A percentile compares a stretch with the other conserved stretches of the same genome.
phyloP scores from a whole-genome alignment of 2,113 vertebrate species.

The Larimichthys crocea region DNA sequence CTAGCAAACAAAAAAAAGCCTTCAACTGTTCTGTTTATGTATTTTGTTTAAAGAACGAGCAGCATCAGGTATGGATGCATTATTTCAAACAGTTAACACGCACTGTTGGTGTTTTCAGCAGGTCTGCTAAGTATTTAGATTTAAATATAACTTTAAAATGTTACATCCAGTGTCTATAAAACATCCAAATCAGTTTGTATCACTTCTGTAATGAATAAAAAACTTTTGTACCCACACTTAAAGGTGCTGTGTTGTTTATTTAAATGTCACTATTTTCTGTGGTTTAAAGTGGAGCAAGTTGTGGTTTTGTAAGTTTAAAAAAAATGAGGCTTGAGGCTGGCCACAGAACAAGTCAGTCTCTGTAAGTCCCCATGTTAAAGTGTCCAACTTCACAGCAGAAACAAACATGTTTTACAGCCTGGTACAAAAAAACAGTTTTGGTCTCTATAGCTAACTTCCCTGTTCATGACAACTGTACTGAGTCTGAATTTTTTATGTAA shows the following conservation, averaged over 20 bases:
- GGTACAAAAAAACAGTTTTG: too few species aligned
- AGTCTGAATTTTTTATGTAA: too few species aligned
- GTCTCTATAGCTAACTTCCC: too few species aligned
- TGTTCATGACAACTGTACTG: too few species aligned
- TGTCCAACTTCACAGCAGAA: too few species aligned
- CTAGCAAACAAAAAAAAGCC: not conserved
- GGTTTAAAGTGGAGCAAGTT: not conserved
- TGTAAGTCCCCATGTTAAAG: too few species aligned
- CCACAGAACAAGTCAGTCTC: too few species aligned
- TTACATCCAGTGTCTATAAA: not conserved
- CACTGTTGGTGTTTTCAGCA: constrained; percentile 12
- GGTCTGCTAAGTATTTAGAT: constrained; percentile 1
- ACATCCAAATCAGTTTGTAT: constrained; percentile 17
- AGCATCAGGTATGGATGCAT: not conserved
- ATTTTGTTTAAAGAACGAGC: not conserved
- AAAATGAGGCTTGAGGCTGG: too few species aligned
- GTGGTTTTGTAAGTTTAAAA: not conserved
- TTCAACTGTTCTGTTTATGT: not conserved
- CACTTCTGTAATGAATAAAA: constrained; percentile 6
- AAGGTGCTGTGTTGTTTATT: not conserved
- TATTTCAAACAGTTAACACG: not conserved
- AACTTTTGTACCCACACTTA: constrained; percentile 22
- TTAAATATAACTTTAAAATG: not conserved
- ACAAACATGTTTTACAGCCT: too few species aligned
- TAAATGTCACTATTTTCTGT: not conserved